phyloP scores from a whole-genome alignment of 2,797 vertebrate species.

The Lagocephalus sceleratus region DNA sequence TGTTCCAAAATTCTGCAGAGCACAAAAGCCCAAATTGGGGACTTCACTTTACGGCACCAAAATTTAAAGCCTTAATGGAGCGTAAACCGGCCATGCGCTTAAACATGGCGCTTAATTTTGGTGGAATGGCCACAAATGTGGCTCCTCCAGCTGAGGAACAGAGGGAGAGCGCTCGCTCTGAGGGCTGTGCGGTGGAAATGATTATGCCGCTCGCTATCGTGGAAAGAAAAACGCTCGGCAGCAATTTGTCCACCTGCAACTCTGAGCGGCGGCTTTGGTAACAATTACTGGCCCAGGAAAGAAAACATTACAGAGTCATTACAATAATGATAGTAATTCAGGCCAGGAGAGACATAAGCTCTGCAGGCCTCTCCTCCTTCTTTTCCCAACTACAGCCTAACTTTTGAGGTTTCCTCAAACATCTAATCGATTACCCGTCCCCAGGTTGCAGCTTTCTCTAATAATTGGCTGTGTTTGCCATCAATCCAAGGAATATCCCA shows the following conservation, averaged over 20 bases:
- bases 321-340: constrained; percentile 80
- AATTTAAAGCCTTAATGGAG: neutral
- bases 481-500: constrained; percentile 28
- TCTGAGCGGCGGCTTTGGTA: constrained; percentile 72
- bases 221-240: constrained; percentile 59
- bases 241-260: constrained; percentile 76
- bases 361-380: constrained; percentile 44
- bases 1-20: too few species aligned
- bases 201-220: constrained; percentile 51
- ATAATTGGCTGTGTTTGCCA: constrained; percentile 23
- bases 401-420: constrained; percentile 10
- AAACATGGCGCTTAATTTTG: neutral
- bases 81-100: neutral
- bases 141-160: neutral
- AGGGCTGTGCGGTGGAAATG: constrained; percentile 37
- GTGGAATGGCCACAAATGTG: constrained; percentile 8
- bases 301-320: constrained; percentile 79
- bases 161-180: constrained; percentile 22
- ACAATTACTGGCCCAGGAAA: constrained; percentile 78
- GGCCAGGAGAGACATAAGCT: constrained; percentile 59
- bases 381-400: constrained; percentile 19
- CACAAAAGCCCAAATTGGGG: too few species aligned
- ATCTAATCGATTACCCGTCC: constrained; percentile 11
- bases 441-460: constrained; percentile 13
- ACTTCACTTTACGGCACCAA: too few species aligned